Evolutionary conservation across 1,140 invertebrate genomes (phyloP).

Genomic region (Bradynema listronoti): DNA sequence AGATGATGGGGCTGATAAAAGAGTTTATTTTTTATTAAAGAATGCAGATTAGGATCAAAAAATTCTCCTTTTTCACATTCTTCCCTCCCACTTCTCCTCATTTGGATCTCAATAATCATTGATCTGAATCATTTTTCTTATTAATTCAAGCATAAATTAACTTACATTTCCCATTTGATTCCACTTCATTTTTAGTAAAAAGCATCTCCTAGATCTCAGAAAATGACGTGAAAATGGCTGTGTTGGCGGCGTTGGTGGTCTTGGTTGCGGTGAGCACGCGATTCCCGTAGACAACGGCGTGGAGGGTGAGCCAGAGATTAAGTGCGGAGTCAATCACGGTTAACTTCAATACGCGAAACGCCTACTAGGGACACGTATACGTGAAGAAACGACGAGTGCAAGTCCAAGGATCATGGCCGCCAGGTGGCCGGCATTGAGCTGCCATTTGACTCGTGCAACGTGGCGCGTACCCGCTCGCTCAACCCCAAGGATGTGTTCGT

Average conservation of each 20-base stretch:
- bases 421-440: slow-evolving; percentile 58
- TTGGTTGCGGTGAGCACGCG: slow-evolving; percentile 9
- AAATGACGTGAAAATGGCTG: no score
- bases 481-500: slow-evolving; percentile 57
- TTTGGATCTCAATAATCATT: no score
- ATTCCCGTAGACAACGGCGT: slow-evolving; percentile 53
- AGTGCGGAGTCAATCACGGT: slow-evolving; percentile 56
- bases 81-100: no score
- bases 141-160: no score
- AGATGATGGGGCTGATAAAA: no score
- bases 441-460: slow-evolving; percentile 57
- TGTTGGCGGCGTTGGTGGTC: slow-evolving; percentile 3
- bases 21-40: no score
- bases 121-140: no score
- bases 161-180: no score
- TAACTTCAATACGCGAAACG: slow-evolving; percentile 58
- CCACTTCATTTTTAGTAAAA: no score
- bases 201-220: no score
- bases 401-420: slow-evolving; percentile 55
- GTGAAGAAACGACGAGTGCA: slow-evolving; percentile 54
- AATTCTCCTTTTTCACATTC: no score
- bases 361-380: slow-evolving; percentile 58
- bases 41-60: no score
- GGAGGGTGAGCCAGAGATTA: slow-evolving; percentile 50
- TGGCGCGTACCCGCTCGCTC: slow-evolving; percentile 55